phyloP scores from a whole-genome alignment of 2,888 invertebrate species.

The Macrophya annulata region DNA sequence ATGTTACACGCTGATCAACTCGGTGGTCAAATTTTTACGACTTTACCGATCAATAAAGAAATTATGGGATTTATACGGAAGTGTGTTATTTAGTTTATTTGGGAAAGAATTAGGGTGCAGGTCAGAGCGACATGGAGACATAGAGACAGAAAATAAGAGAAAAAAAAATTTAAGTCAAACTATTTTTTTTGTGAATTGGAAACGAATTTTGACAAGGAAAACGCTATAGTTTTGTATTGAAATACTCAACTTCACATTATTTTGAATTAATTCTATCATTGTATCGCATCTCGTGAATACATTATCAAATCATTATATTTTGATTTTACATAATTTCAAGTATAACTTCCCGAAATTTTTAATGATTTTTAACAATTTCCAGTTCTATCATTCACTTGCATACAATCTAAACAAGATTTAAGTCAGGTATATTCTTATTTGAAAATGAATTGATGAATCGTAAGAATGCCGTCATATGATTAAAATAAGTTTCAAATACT shows the following conservation, averaged over 20 bases:
- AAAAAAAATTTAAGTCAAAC: neutral
- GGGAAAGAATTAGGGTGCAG: neutral
- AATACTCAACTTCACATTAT: too few relatives aligned
- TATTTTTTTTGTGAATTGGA: neutral
- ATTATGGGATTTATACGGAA: neutral
- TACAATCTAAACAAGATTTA: neutral
- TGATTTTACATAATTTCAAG: neutral
- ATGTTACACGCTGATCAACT: neutral
- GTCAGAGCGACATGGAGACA: neutral
- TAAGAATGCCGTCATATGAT: too few relatives aligned
- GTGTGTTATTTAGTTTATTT: neutral
- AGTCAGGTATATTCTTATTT: neutral
- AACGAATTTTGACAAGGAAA: neutral
- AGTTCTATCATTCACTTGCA: neutral
- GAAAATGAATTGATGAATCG: too few relatives aligned
- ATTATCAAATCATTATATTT: too few relatives aligned
- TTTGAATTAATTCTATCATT: too few relatives aligned
- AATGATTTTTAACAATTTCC: neutral
- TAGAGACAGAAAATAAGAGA: neutral
- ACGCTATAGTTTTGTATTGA: neutral
- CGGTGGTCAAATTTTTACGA: neutral
- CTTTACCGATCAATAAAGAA: slow-evolving; percentile 7
- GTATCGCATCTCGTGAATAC: too few relatives aligned
- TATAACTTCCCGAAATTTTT: neutral
- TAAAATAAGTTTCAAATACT: too few relatives aligned